Conservation (phyloP, 2,888 invertebrate genomes). For the Acanthoscelides obtectus region DNA sequence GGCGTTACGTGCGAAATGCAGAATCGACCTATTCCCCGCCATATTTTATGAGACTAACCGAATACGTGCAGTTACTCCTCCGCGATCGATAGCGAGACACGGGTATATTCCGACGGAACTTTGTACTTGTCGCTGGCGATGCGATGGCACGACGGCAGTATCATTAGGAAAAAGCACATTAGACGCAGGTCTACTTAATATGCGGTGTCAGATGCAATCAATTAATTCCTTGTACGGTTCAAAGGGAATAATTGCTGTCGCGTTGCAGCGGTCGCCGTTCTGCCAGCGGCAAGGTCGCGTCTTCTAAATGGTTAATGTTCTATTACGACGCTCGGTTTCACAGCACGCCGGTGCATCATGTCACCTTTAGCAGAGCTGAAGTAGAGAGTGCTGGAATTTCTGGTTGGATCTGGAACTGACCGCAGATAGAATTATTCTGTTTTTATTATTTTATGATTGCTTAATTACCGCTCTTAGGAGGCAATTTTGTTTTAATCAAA, state of each 20-base stretch:
- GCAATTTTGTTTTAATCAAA: too few relatives aligned
- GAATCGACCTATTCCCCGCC: too few relatives aligned
- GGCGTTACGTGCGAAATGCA: too few relatives aligned
- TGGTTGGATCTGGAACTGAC: background rate
- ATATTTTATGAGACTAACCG: too few relatives aligned
- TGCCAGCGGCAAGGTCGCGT: background rate
- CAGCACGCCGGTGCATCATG: background rate
- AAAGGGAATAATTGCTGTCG: background rate
- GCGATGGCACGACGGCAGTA: too few relatives aligned
- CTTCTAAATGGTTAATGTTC: background rate
- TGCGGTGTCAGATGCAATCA: background rate
- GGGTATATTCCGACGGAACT: background rate
- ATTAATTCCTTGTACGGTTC: background rate
- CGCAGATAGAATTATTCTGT: too few relatives aligned
- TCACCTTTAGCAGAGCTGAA: background rate
- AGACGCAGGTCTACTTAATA: background rate
- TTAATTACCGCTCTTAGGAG: too few relatives aligned
- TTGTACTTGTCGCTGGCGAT: background rate
- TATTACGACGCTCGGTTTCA: background rate
- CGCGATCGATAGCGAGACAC: background rate
- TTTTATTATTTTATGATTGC: too few relatives aligned
- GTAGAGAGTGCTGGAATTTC: background rate
- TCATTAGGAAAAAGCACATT: background rate
- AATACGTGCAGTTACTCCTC: too few relatives aligned
- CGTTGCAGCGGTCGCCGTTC: background rate